Percentiles rank a stretch among this genome's conserved stretches.
Evolutionary conservation across 2,113 vertebrate genomes (phyloP).

Genomic region (Pluvialis apricaria): DNA sequence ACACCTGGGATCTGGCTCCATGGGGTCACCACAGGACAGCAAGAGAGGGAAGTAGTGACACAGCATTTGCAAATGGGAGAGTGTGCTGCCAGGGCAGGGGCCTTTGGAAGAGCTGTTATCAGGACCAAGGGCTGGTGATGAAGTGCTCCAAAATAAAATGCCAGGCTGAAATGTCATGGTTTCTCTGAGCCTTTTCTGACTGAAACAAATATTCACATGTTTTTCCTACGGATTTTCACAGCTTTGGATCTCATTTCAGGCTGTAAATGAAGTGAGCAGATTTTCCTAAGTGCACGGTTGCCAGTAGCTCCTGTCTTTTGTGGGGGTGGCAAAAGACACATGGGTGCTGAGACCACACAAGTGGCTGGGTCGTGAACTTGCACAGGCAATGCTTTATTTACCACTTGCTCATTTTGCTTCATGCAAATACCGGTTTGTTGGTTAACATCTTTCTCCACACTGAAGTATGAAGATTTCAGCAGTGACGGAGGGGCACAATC

Average conservation of each 20-base stretch:
- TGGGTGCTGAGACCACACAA: background rate
- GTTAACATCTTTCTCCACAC: background rate
- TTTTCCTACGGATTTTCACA: background rate
- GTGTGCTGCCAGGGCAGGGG: background rate
- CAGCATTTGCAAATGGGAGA: background rate
- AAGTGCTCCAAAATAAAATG: constrained; percentile 5
- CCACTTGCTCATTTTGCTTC: background rate
- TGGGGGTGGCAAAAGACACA: background rate
- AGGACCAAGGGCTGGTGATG: background rate
- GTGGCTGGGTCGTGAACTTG: background rate
- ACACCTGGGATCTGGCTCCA: background rate
- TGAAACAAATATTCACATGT: background rate
- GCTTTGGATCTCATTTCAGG: constrained; percentile 11
- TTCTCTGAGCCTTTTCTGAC: constrained; percentile 20
- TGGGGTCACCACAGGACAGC: background rate
- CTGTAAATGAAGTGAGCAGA: constrained; percentile 13
- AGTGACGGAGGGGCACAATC: background rate
- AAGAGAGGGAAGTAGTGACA: background rate
- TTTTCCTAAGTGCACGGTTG: background rate
- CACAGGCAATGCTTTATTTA: background rate
- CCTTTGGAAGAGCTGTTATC: background rate
- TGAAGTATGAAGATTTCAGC: background rate
- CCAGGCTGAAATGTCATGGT: constrained; percentile 9
- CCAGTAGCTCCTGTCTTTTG: background rate
- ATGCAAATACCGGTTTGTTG: background rate